A percentile compares a stretch with the other conserved stretches of the same genome.
Conservation (phyloP, 2,888 invertebrate genomes). For the Trissonchulus sp. region DNA sequence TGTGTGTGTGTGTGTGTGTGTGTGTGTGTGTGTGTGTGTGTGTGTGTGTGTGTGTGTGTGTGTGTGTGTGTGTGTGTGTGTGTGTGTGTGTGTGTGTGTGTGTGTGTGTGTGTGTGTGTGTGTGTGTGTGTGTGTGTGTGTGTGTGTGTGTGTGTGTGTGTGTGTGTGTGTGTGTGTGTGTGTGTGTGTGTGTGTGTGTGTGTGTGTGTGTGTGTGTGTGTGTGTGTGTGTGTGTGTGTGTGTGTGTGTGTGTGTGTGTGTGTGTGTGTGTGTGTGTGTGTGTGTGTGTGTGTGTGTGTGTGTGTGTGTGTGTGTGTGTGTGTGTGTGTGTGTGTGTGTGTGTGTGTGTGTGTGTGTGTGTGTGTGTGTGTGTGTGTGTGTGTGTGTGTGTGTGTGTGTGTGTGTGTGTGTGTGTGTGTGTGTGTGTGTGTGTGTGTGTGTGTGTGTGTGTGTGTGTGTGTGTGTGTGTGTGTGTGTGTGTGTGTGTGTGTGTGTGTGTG, state of each 20-base stretch:
- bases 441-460: constrained; percentile 8
- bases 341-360: constrained; percentile 8
- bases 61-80: constrained; percentile 8
- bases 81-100: constrained; percentile 8
- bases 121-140: constrained; percentile 8
- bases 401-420: neutral
- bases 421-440: constrained; percentile 8
- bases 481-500: constrained; percentile 8
- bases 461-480: constrained; percentile 8
- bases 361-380: constrained; percentile 8
- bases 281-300: constrained; percentile 8
- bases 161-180: constrained; percentile 8
- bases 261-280: constrained; percentile 8
- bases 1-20: constrained; percentile 8
- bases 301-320: constrained; percentile 8
- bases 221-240: constrained; percentile 8
- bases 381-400: constrained; percentile 8
- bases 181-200: constrained; percentile 8
- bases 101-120: neutral
- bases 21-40: constrained; percentile 8
- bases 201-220: constrained; percentile 8
- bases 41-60: constrained; percentile 8
- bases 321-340: constrained; percentile 8
- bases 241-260: constrained; percentile 8
- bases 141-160: constrained; percentile 8